These are phyloP conservation scores for Cryptocephalus primarius DNA, from an alignment of 2,888 invertebrate species.

Conservation along the genomic window DNA sequence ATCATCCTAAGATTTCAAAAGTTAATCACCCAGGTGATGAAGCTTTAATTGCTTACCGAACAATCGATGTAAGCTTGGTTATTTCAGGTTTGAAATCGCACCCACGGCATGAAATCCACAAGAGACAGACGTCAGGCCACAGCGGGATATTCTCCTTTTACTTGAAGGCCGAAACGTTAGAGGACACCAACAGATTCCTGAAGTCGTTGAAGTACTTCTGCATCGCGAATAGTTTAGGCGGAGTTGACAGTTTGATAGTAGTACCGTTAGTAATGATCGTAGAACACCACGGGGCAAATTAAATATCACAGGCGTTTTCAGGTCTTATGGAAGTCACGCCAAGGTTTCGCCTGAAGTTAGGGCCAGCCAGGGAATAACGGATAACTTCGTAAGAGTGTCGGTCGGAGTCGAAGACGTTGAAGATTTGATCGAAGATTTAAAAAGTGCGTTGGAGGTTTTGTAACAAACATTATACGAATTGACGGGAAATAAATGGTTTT, in stretches of 20 bases:
- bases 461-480: too few relatives aligned
- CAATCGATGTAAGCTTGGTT: too few relatives aligned
- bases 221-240: constrained; percentile 84
- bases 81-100: constrained; percentile 61
- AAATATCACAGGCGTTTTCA: constrained; percentile 31
- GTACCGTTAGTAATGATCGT: constrained; percentile 61
- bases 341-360: constrained; percentile 33
- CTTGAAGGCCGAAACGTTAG: constrained; percentile 48
- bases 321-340: constrained; percentile 87
- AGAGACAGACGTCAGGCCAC: constrained; percentile 73
- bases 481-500: too few relatives aligned
- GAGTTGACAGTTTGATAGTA: constrained; percentile 84
- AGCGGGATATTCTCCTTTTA: constrained; percentile 90
- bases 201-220: constrained; percentile 63
- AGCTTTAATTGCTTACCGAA: not conserved
- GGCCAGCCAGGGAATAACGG: too few relatives aligned
- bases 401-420: too few relatives aligned
- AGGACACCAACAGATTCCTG: constrained; percentile 28
- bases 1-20: constrained; percentile 65
- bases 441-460: constrained; percentile 51
- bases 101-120: constrained; percentile 71
- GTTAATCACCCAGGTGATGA: constrained; percentile 62
- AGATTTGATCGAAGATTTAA: too few relatives aligned
- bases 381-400: too few relatives aligned
- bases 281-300: too few relatives aligned